Evolutionary conservation across 2,888 invertebrate genomes (phyloP).

Genomic region (Amphimallon solstitiale): DNA sequence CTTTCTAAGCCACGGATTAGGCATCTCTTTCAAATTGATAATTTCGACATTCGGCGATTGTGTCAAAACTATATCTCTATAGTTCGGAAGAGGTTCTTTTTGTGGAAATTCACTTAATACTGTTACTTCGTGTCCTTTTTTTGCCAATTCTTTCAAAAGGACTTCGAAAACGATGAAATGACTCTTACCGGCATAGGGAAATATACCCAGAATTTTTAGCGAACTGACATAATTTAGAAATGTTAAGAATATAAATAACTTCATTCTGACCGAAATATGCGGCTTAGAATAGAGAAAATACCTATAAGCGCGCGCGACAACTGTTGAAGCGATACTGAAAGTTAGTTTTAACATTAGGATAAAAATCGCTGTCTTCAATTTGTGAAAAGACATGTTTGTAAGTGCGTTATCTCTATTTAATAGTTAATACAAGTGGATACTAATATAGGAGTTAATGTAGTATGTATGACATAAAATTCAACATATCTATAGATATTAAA

Average conservation of each 20-base stretch:
- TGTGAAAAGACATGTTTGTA: too few relatives aligned
- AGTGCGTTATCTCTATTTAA: too few relatives aligned
- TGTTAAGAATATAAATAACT: slow-evolving; percentile 5
- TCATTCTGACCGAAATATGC: not conserved
- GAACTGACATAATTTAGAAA: not conserved
- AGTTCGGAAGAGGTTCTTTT: slow-evolving; percentile 39
- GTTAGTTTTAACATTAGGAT: too few relatives aligned
- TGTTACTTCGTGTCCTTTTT: slow-evolving; percentile 74
- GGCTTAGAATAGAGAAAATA: not conserved
- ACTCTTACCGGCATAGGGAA: slow-evolving; percentile 76
- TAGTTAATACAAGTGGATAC: too few relatives aligned
- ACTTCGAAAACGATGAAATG: slow-evolving; percentile 75
- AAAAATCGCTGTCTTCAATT: too few relatives aligned
- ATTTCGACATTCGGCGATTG: slow-evolving; percentile 23
- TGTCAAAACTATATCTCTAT: slow-evolving; percentile 44
- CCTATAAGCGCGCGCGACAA: not conserved
- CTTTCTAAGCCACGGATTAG: slow-evolving; percentile 4
- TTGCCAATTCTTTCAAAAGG: slow-evolving; percentile 69
- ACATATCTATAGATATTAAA: too few relatives aligned
- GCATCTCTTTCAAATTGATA: slow-evolving; percentile 32
- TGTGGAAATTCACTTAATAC: slow-evolving; percentile 73
- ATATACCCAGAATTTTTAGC: slow-evolving; percentile 73
- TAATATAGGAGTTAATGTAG: too few relatives aligned
- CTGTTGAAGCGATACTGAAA: not conserved
- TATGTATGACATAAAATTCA: too few relatives aligned